phyloP scores from a whole-genome alignment of 2,888 invertebrate genomes.

The Diarsia dahlii region DNA sequence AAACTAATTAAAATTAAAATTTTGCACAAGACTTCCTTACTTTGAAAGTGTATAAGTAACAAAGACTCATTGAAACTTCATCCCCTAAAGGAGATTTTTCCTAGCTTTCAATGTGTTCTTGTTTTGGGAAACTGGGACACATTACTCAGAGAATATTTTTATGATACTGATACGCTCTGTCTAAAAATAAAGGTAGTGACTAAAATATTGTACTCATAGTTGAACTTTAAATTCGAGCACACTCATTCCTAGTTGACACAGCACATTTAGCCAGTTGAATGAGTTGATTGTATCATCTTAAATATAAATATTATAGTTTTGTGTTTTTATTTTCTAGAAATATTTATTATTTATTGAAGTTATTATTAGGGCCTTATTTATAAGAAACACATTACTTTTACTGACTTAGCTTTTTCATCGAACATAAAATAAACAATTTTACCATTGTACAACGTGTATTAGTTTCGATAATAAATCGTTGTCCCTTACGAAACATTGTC shows the following conservation, averaged over 20 bases:
- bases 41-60: background rate
- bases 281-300: constrained; percentile 15
- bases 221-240: constrained; percentile 18
- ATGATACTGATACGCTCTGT: background rate
- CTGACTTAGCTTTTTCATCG: no score
- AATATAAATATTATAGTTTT: no score
- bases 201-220: constrained; percentile 2
- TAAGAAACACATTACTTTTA: no score
- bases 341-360: no score
- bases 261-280: constrained; percentile 20
- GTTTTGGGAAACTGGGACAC: background rate
- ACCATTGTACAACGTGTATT: no score
- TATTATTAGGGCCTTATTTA: no score
- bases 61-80: background rate
- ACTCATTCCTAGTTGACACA: constrained; percentile 22
- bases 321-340: no score
- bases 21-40: background rate
- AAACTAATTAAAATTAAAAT: background rate
- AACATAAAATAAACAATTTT: no score
- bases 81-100: background rate
- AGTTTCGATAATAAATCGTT: no score
- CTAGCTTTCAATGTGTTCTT: background rate
- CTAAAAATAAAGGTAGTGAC: constrained; percentile 12
- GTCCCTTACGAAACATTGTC: no score
- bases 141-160: background rate